phyloP scores from a whole-genome alignment of 2,888 invertebrate species.

The Trachelus stipa region DNA sequence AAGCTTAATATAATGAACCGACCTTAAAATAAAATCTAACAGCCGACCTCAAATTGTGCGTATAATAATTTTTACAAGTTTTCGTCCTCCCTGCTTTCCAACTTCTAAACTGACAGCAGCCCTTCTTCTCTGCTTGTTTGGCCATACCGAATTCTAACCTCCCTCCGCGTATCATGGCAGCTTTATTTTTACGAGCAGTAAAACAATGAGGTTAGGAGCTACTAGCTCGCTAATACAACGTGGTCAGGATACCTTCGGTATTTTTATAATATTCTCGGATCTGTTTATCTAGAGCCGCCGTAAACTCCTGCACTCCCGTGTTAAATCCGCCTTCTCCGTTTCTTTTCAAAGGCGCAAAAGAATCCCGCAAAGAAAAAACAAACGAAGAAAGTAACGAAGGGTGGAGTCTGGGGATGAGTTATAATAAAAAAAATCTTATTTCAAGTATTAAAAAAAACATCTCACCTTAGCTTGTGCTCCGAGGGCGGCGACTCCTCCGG shows the following conservation, averaged over 20 bases:
- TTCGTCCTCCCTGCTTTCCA: neutral
- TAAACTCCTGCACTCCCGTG: neutral
- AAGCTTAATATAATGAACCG: neutral
- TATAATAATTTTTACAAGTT: slow-evolving; percentile 2
- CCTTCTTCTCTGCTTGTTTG: neutral
- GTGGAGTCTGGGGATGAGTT: slow-evolving; percentile 24
- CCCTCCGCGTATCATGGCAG: neutral
- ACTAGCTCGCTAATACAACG: neutral
- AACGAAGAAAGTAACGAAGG: neutral
- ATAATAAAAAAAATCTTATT: neutral
- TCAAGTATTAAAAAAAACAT: slow-evolving; percentile 1
- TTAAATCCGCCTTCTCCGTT: neutral
- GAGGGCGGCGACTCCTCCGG: slow-evolving; percentile 55
- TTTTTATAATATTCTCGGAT: slow-evolving; percentile 4
- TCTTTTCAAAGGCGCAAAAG: neutral
- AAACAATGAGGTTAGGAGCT: slow-evolving; percentile 5
- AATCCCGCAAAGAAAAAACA: neutral
- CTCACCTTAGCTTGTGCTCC: slow-evolving; percentile 58
- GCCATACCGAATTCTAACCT: neutral
- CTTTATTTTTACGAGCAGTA: slow-evolving; percentile 10
- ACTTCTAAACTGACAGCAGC: neutral
- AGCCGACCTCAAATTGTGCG: neutral
- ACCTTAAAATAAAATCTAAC: neutral
- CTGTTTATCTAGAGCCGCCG: neutral
- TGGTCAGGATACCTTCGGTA: slow-evolving; percentile 1